Evolutionary conservation across 2,113 vertebrate species (phyloP).

Genomic region (Ceuthmochares aereus): DNA sequence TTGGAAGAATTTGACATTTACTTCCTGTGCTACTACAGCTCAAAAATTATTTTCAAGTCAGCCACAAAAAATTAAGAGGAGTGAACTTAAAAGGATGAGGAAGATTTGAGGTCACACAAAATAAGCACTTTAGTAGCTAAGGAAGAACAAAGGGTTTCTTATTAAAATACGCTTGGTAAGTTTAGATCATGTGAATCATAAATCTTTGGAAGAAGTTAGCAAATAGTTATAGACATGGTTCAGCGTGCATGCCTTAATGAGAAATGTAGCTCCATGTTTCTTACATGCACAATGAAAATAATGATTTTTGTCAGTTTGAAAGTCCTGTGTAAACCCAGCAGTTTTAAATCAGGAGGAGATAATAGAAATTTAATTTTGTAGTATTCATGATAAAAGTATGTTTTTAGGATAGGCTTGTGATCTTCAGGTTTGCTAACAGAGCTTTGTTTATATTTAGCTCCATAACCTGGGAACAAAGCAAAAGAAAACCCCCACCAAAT

Average conservation of each 20-base stretch:
- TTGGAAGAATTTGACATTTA: slow-evolving; percentile 2
- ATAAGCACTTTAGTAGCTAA: not conserved
- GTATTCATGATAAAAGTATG: not conserved
- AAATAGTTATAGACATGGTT: not conserved
- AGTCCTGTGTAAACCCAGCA: not conserved
- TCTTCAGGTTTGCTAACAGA: not conserved
- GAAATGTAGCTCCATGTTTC: not conserved
- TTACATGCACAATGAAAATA: not conserved
- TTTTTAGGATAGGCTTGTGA: not conserved
- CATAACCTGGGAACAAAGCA: not conserved
- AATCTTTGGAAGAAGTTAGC: not conserved
- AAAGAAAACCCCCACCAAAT: not conserved
- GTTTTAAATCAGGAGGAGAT: not conserved
- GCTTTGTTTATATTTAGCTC: not conserved
- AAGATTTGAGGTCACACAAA: not conserved
- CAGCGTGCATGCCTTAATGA: not conserved
- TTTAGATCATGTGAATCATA: not conserved
- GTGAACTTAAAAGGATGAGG: not conserved
- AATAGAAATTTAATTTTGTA: not conserved
- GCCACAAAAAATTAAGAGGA: not conserved
- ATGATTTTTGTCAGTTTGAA: not conserved
- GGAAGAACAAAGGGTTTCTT: not conserved
- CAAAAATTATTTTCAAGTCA: slow-evolving; percentile 31
- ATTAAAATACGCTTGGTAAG: not conserved
- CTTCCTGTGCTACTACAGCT: not conserved